Base-by-base conservation (phyloP, 64 coral and sea anemone species). In the Actinia equina region DNA sequence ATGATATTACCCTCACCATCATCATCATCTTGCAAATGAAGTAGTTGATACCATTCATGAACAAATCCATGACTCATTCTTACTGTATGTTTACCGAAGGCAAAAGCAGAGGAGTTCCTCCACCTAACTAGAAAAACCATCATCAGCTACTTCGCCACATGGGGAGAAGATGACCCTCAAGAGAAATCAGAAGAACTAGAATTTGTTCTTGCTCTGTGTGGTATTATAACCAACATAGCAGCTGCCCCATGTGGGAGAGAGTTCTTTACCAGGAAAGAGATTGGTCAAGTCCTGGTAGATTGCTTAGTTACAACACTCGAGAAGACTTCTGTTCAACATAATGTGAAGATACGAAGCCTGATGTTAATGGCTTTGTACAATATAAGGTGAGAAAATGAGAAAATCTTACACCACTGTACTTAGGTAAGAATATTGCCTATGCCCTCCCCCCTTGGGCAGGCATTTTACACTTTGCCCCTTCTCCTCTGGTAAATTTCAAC, bases 341-440 rank as follows among this genome's bases (percentile, higher is more conserved):
- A 96, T 71, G 88, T 89, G 16, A 89, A 71, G 80, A 88, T 96
- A 16, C 88, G 89, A 69, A 90, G 91, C 46, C 79, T 96, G 79
- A 90, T 96, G 13, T 78, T 96, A 5, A 96, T 96, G 94, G 91
- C 88, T 43, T 82, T 96, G 18, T 96, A 96, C 63, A 96, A 96
- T 74, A 78, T 93, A 16, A 96, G 94, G 94, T 96, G n/a, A 61
- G 49, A 42, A 17, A 41, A 65, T 14, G n/a, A n/a, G n/a, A n/a
- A n/a, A n/a, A n/a, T 17, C 49, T 22, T 27, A 71, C 43, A 37
- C 7, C 7, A 6, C 46, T 8, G 3, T n/a, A 15, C 18, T 20
- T 63, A 23, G 43, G 20, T 8, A 49, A 6, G 46, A 49, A 49
- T 49, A 2, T 49, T 1, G 7, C 30, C 30, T 37, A 37, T 37